A percentile compares a stretch with the other conserved stretches of the same genome.
phyloP scores from a whole-genome alignment of 2,888 invertebrate species.

The Pterostichus madidus region DNA sequence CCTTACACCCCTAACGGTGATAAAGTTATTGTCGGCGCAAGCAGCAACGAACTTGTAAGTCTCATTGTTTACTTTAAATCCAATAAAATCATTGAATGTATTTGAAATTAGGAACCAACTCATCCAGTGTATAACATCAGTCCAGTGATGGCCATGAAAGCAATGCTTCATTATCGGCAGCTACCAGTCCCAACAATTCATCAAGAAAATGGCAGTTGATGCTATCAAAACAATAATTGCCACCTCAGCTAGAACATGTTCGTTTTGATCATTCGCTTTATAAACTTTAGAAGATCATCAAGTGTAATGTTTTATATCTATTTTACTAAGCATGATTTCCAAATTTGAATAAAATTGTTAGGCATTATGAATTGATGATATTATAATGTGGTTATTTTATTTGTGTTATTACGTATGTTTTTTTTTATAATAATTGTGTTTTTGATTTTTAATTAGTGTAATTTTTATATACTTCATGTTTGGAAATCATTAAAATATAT shows the following conservation, averaged over 20 bases:
- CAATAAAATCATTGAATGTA: too few species aligned
- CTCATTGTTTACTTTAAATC: conserved; percentile 25
- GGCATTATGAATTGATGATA: conserved; percentile 15
- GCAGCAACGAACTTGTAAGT: conserved; percentile 84
- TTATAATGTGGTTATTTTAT: conserved; percentile 17
- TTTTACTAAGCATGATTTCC: conserved; percentile 43
- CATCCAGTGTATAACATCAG: conserved; percentile 93
- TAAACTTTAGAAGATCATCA: conserved; percentile 36
- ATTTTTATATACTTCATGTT: conserved; percentile 41
- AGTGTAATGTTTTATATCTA: conserved; percentile 48
- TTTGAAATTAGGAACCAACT: conserved; percentile 79
- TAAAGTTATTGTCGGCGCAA: conserved; percentile 82
- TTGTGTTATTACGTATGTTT: conserved; percentile 10
- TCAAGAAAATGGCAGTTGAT: conserved; percentile 56
- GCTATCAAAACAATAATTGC: conserved; percentile 16
- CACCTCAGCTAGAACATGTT: conserved; percentile 13
- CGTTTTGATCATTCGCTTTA: conserved; percentile 32
- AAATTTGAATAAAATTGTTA: conserved; percentile 47
- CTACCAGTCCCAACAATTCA: conserved; percentile 67
- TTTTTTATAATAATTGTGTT: conserved; percentile 21
- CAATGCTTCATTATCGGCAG: conserved; percentile 77
- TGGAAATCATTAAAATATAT: conserved; percentile 46
- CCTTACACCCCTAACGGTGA: conserved; percentile 74
- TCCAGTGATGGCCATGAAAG: conserved; percentile 81
- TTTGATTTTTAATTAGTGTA: conserved; percentile 28